Conservation (phyloP, 2,113 vertebrate genomes). For the Rafetus swinhoei region DNA sequence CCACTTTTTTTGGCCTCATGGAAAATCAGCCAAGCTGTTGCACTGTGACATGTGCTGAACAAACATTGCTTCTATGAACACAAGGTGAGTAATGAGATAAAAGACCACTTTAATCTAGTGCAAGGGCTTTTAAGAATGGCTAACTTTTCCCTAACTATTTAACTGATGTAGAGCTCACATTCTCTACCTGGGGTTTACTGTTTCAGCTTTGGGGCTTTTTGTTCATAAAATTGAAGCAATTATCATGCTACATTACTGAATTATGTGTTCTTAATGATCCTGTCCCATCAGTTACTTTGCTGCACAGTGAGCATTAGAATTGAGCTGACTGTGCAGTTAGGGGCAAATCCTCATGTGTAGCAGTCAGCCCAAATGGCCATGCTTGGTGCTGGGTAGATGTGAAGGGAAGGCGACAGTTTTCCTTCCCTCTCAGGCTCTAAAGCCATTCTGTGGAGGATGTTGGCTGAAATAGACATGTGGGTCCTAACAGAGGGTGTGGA, state of each 20-base stretch:
- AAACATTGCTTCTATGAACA: not conserved
- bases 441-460: not conserved
- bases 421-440: not conserved
- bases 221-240: not conserved
- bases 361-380: not conserved
- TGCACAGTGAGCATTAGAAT: not conserved
- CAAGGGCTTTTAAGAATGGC: not conserved
- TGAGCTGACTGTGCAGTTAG: not conserved
- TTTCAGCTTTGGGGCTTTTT: constrained; percentile 36
- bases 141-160: not conserved
- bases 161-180: not conserved
- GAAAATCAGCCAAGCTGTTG: not conserved
- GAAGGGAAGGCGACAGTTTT: not conserved
- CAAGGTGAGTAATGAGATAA: constrained; percentile 11
- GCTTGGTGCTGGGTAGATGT: not conserved
- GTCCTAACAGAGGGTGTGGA: not conserved
- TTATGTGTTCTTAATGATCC: not conserved
- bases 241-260: not conserved
- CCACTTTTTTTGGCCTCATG: rapidly evolving
- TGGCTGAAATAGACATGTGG: not conserved
- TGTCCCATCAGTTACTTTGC: not conserved
- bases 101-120: not conserved
- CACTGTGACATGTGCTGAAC: not conserved
- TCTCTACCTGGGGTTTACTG: constrained; percentile 25
- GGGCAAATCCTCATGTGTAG: constrained; percentile 10